phyloP scores from a whole-genome alignment of 2,113 vertebrate genomes.

The Dascyllus trimaculatus region DNA sequence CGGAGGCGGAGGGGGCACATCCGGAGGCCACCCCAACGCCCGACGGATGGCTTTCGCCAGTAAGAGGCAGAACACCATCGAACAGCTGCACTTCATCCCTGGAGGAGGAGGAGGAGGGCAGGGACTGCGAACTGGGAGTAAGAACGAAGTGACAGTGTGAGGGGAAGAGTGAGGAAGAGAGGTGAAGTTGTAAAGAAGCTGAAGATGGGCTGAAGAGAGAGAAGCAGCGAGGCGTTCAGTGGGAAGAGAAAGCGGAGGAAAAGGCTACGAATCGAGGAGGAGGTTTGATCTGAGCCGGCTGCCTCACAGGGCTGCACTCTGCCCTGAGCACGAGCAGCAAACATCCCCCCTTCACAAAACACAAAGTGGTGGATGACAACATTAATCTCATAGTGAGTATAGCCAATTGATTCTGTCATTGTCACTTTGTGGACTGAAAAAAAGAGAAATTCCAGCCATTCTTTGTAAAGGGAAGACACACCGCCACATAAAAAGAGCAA shows the following conservation, averaged over 20 bases:
- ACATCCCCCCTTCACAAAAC: constrained; percentile 13
- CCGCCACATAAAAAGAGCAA: constrained; percentile 62
- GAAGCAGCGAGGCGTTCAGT: not conserved
- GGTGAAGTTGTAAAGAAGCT: constrained; percentile 16
- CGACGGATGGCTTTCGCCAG: constrained; percentile 88
- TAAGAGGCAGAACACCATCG: constrained; percentile 91
- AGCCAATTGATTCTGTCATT: constrained; percentile 53
- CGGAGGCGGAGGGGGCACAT: constrained; percentile 59
- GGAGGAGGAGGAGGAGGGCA: constrained; percentile 85
- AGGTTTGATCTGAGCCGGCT: constrained; percentile 41
- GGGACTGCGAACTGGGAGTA: constrained; percentile 88
- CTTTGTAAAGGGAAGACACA: constrained; percentile 64
- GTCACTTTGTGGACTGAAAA: constrained; percentile 59
- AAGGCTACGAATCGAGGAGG: constrained; percentile 1
- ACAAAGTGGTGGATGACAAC: constrained; percentile 30
- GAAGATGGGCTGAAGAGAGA: constrained; percentile 17
- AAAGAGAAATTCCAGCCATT: constrained; percentile 76
- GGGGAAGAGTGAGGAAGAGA: constrained; percentile 25
- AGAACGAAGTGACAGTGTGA: constrained; percentile 94
- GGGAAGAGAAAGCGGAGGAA: constrained; percentile 3
- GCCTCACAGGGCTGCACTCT: constrained; percentile 21
- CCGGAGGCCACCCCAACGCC: constrained; percentile 74
- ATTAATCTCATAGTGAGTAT: constrained; percentile 43
- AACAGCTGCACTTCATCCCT: constrained; percentile 92
- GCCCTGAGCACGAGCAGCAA: constrained; percentile 8